These are phyloP conservation scores for Ennomos fuscantarius DNA, from an alignment of 2,888 invertebrate species.

Conservation along the genomic window DNA sequence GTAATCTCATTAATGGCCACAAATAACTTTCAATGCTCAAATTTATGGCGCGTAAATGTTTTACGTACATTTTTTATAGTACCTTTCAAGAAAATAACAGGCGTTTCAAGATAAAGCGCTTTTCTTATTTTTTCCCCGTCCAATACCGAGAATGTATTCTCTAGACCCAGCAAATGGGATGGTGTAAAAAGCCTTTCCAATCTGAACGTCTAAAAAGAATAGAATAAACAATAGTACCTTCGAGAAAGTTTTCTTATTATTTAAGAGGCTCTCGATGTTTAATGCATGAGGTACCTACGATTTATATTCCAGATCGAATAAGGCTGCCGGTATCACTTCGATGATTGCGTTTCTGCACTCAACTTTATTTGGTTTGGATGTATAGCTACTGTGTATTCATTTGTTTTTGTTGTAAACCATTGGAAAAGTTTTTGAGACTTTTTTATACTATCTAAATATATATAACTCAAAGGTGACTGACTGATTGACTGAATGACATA, in stretches of 20 bases:
- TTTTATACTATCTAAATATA: too few species aligned
- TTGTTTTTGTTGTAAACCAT: conserved; percentile 11
- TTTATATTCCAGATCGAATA: conserved; percentile 71
- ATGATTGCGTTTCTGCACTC: conserved; percentile 65
- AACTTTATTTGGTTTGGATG: conserved; percentile 44
- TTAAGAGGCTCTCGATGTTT: conserved; percentile 77
- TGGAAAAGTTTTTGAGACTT: conserved; percentile 11
- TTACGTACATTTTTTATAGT: conserved; percentile 74
- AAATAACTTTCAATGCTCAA: conserved; percentile 71
- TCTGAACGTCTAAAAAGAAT: conserved; percentile 76
- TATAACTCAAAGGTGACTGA: too few species aligned
- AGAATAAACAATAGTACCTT: conserved; percentile 77
- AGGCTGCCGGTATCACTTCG: conserved; percentile 63
- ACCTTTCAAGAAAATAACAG: conserved; percentile 79
- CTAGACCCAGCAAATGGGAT: conserved; percentile 68
- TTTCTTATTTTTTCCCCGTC: conserved; percentile 60
- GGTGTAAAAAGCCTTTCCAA: conserved; percentile 81
- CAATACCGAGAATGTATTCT: conserved; percentile 70
- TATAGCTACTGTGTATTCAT: conserved; percentile 5
- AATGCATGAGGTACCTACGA: conserved; percentile 76
- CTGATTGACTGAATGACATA: too few species aligned
- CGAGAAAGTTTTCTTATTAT: conserved; percentile 78
- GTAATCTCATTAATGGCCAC: conserved; percentile 70
- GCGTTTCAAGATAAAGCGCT: conserved; percentile 73
- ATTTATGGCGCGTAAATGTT: conserved; percentile 75